These are phyloP conservation scores for Mesoclemmys tuberculata DNA, from an alignment of 2,113 vertebrate genomes.

Conservation along the genomic window DNA sequence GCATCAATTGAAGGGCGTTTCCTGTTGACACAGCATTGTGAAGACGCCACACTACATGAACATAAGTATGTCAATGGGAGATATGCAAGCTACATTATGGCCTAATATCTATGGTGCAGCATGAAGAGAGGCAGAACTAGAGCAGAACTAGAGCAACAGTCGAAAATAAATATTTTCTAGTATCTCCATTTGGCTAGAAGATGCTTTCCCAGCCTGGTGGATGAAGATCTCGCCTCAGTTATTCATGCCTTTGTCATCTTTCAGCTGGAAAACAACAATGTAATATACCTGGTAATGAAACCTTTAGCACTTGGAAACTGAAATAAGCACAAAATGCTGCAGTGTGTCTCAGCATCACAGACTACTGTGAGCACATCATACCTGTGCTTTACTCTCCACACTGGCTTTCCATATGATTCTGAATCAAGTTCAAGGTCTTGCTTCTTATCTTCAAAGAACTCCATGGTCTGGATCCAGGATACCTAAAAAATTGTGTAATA, in stretches of 20 bases:
- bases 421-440: neutral
- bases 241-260: neutral
- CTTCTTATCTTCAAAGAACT: neutral
- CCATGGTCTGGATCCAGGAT: neutral
- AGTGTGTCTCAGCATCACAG: neutral
- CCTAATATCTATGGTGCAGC: neutral
- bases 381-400: neutral
- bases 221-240: neutral
- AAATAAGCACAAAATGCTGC: neutral
- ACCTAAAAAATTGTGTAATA: neutral
- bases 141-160: neutral
- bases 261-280: neutral
- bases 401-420: neutral
- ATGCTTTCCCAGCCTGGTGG: neutral
- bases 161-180: neutral
- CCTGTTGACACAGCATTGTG: no score
- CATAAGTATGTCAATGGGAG: no score
- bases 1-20: no score
- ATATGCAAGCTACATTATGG: no score
- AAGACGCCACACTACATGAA: no score
- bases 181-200: neutral
- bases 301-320: neutral
- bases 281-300: neutral
- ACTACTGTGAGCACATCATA: neutral
- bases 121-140: neutral